Conservation (phyloP, 2,797 vertebrate species). For the Streptopelia turtur region DNA sequence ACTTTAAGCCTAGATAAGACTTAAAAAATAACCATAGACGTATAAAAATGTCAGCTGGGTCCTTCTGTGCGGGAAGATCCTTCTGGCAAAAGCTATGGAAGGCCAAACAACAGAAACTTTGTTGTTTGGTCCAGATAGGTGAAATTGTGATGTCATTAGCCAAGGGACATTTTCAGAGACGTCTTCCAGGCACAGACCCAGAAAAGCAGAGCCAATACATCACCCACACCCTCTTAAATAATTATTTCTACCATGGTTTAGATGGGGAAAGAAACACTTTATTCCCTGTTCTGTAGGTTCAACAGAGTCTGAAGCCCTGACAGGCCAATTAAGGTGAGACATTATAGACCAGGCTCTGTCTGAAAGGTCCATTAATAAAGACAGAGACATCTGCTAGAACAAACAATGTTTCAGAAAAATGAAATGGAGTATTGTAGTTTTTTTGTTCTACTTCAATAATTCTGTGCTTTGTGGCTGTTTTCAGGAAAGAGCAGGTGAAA, state of each 20-base stretch:
- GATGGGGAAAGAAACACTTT: background rate
- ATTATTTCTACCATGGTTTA: background rate
- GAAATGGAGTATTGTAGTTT: background rate
- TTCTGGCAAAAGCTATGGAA: background rate
- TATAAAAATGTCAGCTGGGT: background rate
- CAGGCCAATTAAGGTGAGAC: background rate
- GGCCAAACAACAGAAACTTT: background rate
- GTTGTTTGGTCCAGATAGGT: background rate
- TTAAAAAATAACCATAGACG: background rate
- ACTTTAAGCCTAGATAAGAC: background rate
- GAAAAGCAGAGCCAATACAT: background rate
- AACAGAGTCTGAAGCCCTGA: background rate
- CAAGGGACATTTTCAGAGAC: background rate
- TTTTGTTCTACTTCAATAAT: background rate
- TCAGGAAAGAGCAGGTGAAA: background rate
- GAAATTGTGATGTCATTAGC: background rate
- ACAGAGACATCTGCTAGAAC: background rate
- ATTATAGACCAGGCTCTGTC: background rate
- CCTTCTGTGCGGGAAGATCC: background rate
- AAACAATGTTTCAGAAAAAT: background rate
- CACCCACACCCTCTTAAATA: background rate
- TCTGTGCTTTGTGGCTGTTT: background rate
- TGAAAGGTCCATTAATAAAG: background rate
- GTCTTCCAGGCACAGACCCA: background rate
- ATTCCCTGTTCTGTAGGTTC: background rate